Base-by-base conservation (phyloP, 2,888 invertebrate species). In the Julus scanicus region DNA sequence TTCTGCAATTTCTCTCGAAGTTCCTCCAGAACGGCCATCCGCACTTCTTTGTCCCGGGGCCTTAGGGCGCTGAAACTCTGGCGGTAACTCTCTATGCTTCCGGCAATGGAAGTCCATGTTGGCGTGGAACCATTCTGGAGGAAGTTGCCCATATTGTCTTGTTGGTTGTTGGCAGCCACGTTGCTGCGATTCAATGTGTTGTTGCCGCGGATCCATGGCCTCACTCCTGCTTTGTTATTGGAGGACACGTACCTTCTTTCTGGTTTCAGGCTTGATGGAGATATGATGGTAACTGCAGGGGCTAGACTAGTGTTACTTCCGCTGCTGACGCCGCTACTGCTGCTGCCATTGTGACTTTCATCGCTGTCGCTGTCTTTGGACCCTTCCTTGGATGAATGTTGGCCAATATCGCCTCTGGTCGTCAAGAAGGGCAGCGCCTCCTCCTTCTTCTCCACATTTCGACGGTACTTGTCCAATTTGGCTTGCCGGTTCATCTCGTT, bases 401-500 rank as follows among this genome's bases (percentile, higher is more conserved):
- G 44, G 84, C 84, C 13, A 17, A 15, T 6, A 29, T 86, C 49
- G 20, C 37, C 53, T 17, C 39, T 84, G 39, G 39, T 37, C 40
- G 40, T 85, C 20, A 48, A 39, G 48, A 86, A 39, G 8, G 39
- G 37, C n/a, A 53, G 53, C 20, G 17, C 86, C 53, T 53, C 86
- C 29, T 87, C 87, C n/a, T 80, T 63, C 80, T 87, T 87, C 29
- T 87, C 87, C 13, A 39, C 87, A 39, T 87, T 87, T 80, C 87
- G 20, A 20, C 87, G 17, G 48, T 87, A 87, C 44, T 71, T 87
- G 48, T 87, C 87, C 37, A 88, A 15, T 40, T 86, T 88, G 85
- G 85, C 39, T 63, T 88, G 88, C n/a, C 86, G 88, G 63, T 53
- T 88, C 85, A 88, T 88, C 15, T 88, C 88, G 57, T 88, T 88